These are phyloP conservation scores for Thereva unica DNA, from an alignment of 2,888 invertebrate species.

Conservation along the genomic window DNA sequence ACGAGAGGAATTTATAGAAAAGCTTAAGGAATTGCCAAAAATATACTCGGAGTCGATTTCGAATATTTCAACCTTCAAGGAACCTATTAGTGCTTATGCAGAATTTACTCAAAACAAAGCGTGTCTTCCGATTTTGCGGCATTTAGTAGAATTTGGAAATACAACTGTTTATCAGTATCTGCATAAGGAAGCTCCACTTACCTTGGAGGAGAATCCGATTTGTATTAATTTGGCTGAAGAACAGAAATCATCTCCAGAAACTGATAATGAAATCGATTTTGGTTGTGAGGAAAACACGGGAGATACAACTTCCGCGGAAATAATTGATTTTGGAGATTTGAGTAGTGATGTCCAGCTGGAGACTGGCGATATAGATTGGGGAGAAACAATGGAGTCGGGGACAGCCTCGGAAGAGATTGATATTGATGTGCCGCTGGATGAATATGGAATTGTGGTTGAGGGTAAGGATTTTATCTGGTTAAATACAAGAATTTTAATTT, in stretches of 20 bases:
- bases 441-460: slow-evolving; percentile 61
- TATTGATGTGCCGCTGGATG: slow-evolving; percentile 63
- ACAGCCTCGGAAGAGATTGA: slow-evolving; percentile 63
- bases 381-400: slow-evolving; percentile 59
- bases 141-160: slow-evolving; percentile 81
- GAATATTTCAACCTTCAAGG: slow-evolving; percentile 59
- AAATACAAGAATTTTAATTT: not conserved
- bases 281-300: slow-evolving; percentile 49
- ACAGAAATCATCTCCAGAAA: slow-evolving; percentile 48
- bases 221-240: slow-evolving; percentile 57
- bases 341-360: slow-evolving; percentile 49
- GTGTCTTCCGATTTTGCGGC: slow-evolving; percentile 68
- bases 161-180: slow-evolving; percentile 92
- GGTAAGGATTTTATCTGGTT: slow-evolving; percentile 43
- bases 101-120: slow-evolving; percentile 67
- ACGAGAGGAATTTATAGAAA: slow-evolving; percentile 74
- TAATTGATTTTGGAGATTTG: slow-evolving; percentile 64
- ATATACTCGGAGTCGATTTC: slow-evolving; percentile 65
- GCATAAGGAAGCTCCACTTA: slow-evolving; percentile 81
- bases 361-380: slow-evolving; percentile 72
- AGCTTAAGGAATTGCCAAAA: slow-evolving; percentile 75
- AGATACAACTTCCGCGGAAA: slow-evolving; percentile 51
- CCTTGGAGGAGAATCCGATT: slow-evolving; percentile 70
- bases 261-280: slow-evolving; percentile 54
- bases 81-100: slow-evolving; percentile 74